Evolutionary conservation across 2,797 vertebrate species (phyloP).

Genomic region (Aratinga solstitialis): DNA sequence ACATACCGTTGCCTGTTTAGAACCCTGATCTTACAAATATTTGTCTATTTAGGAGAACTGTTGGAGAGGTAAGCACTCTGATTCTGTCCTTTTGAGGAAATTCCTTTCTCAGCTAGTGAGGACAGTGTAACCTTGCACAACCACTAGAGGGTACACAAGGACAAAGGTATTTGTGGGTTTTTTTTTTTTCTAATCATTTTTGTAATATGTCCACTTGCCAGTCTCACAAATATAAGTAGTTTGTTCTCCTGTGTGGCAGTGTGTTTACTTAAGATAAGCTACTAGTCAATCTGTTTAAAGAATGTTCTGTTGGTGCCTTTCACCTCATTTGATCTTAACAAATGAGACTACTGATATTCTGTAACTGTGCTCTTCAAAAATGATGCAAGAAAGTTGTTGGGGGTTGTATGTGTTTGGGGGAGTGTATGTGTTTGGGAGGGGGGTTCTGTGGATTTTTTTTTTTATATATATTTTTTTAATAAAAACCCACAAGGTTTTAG

Average conservation of each 20-base stretch:
- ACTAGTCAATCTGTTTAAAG: background rate
- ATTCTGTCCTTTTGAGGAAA: background rate
- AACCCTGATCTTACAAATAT: background rate
- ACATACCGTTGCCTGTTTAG: background rate
- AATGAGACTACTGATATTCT: background rate
- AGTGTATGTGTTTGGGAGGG: no score
- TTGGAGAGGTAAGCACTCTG: background rate
- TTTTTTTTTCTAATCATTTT: background rate
- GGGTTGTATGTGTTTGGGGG: background rate
- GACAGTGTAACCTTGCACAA: background rate
- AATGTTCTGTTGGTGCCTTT: background rate
- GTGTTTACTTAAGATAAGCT: constrained; percentile 53
- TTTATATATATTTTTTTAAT: background rate
- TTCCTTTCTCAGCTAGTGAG: background rate
- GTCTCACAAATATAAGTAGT: background rate
- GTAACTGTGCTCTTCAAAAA: background rate
- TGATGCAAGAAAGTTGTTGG: background rate
- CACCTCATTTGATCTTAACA: constrained; percentile 29
- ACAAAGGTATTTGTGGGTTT: background rate
- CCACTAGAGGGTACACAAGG: constrained; percentile 50
- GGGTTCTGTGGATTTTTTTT: background rate
- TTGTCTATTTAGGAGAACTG: background rate
- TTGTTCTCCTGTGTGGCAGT: background rate
- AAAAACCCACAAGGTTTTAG: background rate
- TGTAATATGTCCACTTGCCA: background rate